Percentiles rank a stretch among this genome's conserved stretches.
Conservation (phyloP, 2,888 invertebrate species). For the Micropterix aruncella region DNA sequence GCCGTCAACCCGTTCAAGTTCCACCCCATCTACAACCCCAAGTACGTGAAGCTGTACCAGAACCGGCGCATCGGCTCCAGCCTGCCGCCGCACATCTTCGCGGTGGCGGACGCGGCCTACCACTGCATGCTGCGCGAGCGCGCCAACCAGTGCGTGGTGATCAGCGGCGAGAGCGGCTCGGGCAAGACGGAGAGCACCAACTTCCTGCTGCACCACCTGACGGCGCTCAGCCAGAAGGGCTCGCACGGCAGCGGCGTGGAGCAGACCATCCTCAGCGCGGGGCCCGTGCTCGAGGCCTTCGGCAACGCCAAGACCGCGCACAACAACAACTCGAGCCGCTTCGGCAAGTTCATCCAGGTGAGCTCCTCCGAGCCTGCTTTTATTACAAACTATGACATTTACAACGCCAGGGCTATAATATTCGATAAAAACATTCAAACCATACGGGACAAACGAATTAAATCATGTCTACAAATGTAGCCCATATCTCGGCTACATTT, state of each 20-base stretch:
- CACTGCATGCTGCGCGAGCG: constrained; percentile 87
- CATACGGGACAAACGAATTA: no score
- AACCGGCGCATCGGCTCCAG: constrained; percentile 82
- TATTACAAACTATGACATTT: no score
- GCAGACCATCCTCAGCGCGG: constrained; percentile 90
- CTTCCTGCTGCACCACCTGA: constrained; percentile 87
- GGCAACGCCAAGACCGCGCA: constrained; percentile 98
- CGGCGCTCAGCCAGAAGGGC: constrained; percentile 88
- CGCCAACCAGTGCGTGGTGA: constrained; percentile 85
- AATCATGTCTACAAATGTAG: no score
- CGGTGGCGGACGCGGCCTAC: constrained; percentile 88
- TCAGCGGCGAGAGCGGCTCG: constrained; percentile 90
- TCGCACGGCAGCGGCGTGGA: constrained; percentile 92
- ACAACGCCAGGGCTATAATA: no score
- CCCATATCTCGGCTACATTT: no score
- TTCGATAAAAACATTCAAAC: no score
- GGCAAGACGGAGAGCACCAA: constrained; percentile 96
- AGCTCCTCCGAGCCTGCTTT: no score
- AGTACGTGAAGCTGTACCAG: constrained; percentile 92
- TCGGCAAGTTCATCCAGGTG: constrained; percentile 90
- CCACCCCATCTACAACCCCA: constrained; percentile 95
- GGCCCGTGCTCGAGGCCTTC: constrained; percentile 93
- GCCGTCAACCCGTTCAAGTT: constrained; percentile 91
- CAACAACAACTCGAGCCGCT: constrained; percentile 93
- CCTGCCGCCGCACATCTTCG: constrained; percentile 93